These are phyloP conservation scores for Brienomyrus brachyistius DNA, from an alignment of 2,113 vertebrate species.

Conservation along the genomic window DNA sequence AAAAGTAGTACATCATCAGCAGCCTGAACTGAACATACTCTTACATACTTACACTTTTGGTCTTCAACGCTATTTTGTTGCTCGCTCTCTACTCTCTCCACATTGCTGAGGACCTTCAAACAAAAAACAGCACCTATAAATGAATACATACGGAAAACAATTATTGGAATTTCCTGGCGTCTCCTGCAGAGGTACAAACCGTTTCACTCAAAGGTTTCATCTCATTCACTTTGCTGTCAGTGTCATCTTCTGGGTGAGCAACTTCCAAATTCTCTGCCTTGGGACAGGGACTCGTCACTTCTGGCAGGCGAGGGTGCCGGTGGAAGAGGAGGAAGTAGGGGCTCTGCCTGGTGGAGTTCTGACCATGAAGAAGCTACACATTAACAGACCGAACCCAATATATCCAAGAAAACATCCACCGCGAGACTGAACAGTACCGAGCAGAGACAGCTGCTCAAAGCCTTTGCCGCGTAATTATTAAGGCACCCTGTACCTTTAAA, in stretches of 20 bases:
- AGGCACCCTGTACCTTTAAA: not conserved
- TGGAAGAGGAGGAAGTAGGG: constrained; percentile 2
- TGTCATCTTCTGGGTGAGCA: not conserved
- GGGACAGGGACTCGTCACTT: not conserved
- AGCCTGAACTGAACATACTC: not conserved
- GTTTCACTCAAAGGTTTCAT: constrained; percentile 3
- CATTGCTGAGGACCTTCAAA: constrained; percentile 4
- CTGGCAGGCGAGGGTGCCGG: constrained; percentile 3
- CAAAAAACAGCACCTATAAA: not conserved
- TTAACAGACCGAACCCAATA: not conserved
- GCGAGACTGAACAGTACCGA: not conserved
- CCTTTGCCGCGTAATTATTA: not conserved
- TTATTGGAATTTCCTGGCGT: too few species aligned
- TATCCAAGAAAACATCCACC: not conserved
- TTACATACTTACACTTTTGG: not conserved
- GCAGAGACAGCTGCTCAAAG: not conserved
- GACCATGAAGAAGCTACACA: not conserved
- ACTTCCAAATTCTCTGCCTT: not conserved
- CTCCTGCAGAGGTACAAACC: not conserved
- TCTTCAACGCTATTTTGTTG: not conserved
- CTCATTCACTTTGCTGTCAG: not conserved
- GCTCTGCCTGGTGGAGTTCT: not conserved
- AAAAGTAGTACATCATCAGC: not conserved
- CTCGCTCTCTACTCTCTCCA: not conserved
- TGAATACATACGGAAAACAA: not conserved